Evolutionary conservation across 2,113 vertebrate species (phyloP), one percentile per base, ranked within the genome.

Genomic region (Elgaria multicarinata): DNA sequence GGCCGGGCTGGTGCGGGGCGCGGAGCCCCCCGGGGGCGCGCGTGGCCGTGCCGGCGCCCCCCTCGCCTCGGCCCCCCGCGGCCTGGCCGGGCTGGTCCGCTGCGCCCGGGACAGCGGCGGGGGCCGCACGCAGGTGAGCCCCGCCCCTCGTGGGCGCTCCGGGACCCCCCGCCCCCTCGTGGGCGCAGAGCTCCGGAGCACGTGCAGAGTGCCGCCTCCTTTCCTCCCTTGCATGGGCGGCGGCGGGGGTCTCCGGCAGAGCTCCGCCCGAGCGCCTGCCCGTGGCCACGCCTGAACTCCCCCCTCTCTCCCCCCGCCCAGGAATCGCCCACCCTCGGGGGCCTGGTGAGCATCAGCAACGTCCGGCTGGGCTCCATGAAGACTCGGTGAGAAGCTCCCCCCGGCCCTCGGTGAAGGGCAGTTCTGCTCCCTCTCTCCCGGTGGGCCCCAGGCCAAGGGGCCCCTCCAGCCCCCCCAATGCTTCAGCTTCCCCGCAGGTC

Each of bases 291-390:
- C n/a, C 4, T 31, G 20, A 0, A 93, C 79, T 55, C 50, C 78
- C 22, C 6, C 36, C 9, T 3, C 42, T 74, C n/a, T 42, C 7
- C 28, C 62, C 14, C 86, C 80, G 3, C 71, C 2, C 89, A 98
- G 98, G 96, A 96, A 77, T 91, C 96, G 24, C 96, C 97, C 46
- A 94, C 97, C 6, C 92, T 97, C 18, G 97, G 97, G 0, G 96
- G 97, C 26, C 96, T 98, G 78, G 97, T 98, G 88, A 97, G 97
- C 10, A 96, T 98, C 90, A 97, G 97, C 92, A 98, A 97, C 83
- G 94, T 95, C 39, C 97, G 97, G 83, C 97, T 98, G 16, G 91
- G 96, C 77, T 98, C 98, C 42, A 96, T 97, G 93, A 98, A 98
- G 93, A 98, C 98, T 92, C 97, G 98, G 98, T 98, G 91, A 97